Evolutionary conservation across 2,113 vertebrate species (phyloP).

Genomic region (Crotalus tigris): DNA sequence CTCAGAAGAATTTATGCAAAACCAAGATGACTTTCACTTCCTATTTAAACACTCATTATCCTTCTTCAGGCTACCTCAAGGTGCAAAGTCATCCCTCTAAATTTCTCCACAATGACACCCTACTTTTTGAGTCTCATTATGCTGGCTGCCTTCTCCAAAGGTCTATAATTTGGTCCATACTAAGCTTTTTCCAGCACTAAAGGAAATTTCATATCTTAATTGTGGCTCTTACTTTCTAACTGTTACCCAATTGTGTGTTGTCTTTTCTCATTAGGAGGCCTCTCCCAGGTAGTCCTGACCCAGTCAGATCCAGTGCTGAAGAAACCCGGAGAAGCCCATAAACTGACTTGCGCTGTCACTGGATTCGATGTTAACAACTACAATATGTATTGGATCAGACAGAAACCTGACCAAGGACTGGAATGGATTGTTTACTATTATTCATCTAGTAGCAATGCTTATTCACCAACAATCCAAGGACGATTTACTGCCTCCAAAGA

Average conservation of each 20-base stretch:
- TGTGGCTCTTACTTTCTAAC: neutral
- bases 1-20: too few relatives aligned
- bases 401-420: neutral
- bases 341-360: neutral
- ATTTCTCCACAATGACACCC: too few relatives aligned
- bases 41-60: too few relatives aligned
- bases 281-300: neutral
- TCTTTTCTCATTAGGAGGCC: neutral
- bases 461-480: neutral
- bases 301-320: neutral
- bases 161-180: too few relatives aligned
- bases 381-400: neutral
- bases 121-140: too few relatives aligned
- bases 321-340: neutral
- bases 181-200: too few relatives aligned
- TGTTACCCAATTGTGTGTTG: neutral
- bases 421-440: neutral
- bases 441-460: accelerated
- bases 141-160: too few relatives aligned
- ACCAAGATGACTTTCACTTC: too few relatives aligned
- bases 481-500: neutral
- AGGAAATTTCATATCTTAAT: too few relatives aligned
- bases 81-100: too few relatives aligned
- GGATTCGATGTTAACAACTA: neutral
- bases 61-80: too few relatives aligned